These are phyloP conservation scores for Cylas formicarius DNA, from an alignment of 1,140 invertebrate genomes.

Conservation along the genomic window DNA sequence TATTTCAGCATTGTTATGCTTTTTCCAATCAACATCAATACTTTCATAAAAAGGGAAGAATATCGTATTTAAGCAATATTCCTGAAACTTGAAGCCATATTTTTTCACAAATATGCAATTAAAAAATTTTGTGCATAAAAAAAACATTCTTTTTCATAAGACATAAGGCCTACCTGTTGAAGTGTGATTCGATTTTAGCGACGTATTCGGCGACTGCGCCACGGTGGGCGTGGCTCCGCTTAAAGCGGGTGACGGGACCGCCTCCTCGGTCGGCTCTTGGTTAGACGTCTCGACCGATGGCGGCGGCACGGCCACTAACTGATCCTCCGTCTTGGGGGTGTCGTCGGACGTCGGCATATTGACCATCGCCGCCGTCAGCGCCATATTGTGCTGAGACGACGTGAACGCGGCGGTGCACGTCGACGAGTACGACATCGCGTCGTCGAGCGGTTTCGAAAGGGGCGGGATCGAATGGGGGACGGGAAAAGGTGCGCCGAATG, in stretches of 20 bases:
- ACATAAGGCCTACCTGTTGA: too few species aligned
- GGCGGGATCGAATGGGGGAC: constrained; percentile 47
- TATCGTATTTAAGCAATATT: too few species aligned
- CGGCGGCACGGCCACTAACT: constrained; percentile 29
- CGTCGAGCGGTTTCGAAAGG: constrained; percentile 50
- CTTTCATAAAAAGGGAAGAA: too few species aligned
- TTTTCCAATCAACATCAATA: too few species aligned
- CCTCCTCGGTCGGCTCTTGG: constrained; percentile 32
- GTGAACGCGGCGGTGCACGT: constrained; percentile 68
- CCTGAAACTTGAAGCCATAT: too few species aligned
- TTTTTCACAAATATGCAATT: too few species aligned
- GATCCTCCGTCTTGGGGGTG: constrained; percentile 34
- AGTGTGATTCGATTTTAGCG: constrained; percentile 34
- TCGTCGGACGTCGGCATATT: constrained; percentile 38
- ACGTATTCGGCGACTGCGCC: constrained; percentile 38
- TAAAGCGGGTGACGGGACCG: constrained; percentile 15
- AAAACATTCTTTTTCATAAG: too few species aligned
- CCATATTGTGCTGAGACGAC: constrained; percentile 68
- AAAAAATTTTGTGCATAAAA: too few species aligned
- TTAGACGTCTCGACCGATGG: constrained; percentile 19
- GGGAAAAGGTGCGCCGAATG: constrained; percentile 52
- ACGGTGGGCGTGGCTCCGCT: constrained; percentile 10
- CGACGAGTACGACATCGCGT: constrained; percentile 45
- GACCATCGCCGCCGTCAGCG: constrained; percentile 67
- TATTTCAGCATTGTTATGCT: too few species aligned